Evolutionary conservation across 64 coral and sea anemone genomes (phyloP), one percentile per base, ranked within the genome.

Genomic region (Porites lutea): DNA sequence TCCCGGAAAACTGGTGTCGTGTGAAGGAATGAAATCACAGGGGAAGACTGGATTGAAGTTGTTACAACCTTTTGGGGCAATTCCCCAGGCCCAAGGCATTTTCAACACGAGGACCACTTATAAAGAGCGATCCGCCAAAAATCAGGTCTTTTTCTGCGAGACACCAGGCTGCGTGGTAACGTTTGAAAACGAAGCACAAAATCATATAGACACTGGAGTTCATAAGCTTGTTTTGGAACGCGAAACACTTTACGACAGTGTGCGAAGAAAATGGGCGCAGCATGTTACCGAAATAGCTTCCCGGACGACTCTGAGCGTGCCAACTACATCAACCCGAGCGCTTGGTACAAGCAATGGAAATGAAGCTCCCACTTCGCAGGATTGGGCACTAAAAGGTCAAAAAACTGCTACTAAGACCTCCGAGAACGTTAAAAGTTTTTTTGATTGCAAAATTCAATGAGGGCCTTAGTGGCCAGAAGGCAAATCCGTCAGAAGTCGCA

Each of bases 381-480:
- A 43, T 5, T 65, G 55, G 45, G 82, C 82, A 11, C 47, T 86
- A 19, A 86, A 86, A n/a, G n/a, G 47, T 15, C 12, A n/a, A 19
- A 86, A 66, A 20, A 69, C 63, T 16, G 22, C 23, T 9, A 51
- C 57, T 8, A 82, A 81, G 27, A 90, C 49, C 9, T 71, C 8
- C 7, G 77, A 81, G 1, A 81, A 82, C 6, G 64, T 82, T 2
- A 82, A 81, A 22, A 8, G 19, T 4, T 91, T 72, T n/a, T 64
- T 65, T 91, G 11, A 52, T 90, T 8, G 48, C 20, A 5, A 77
- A 82, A 54, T 91, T 91, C 21, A 49, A 71, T 67, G 65, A 45
- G 69, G 77, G 89, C 9, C 48, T 52, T 13, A 69, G 75, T 48
- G 88, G 88, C 3, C 60, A 79, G 37, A 90, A 90, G 51, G 89